These are phyloP conservation scores for Lepeophtheirus nordmannii DNA, from an alignment of 2,888 invertebrate genomes.

Conservation along the genomic window DNA sequence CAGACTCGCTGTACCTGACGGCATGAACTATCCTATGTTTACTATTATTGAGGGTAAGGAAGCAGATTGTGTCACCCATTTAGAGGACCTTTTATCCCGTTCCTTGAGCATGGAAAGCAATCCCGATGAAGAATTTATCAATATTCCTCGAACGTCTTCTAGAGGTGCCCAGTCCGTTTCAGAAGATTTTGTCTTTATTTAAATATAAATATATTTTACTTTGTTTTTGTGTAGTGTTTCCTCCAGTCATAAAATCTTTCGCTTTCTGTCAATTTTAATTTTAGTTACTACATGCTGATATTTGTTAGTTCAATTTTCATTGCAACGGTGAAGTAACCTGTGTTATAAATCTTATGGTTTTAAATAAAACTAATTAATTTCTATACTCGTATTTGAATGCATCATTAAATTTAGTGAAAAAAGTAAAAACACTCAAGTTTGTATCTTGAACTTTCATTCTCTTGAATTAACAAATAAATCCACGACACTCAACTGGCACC, in stretches of 20 bases:
- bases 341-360: too few relatives aligned
- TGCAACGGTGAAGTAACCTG: too few relatives aligned
- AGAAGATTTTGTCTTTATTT: conserved; percentile 1
- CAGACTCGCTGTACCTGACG: not conserved
- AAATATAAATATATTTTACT: not conserved
- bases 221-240: not conserved
- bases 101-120: not conserved
- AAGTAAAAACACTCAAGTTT: too few relatives aligned
- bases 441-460: too few relatives aligned
- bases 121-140: not conserved
- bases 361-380: too few relatives aligned
- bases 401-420: too few relatives aligned
- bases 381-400: too few relatives aligned
- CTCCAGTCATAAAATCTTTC: not conserved
- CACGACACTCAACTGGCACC: too few relatives aligned
- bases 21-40: not conserved
- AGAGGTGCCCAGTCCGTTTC: not conserved
- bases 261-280: not conserved
- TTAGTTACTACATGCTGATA: too few relatives aligned
- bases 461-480: too few relatives aligned
- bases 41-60: not conserved
- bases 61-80: not conserved
- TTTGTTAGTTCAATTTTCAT: too few relatives aligned
- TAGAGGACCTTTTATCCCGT: not conserved
- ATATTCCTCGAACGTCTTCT: not conserved